Evolutionary conservation across 2,113 vertebrate genomes (phyloP), one percentile per base, ranked within the genome.

Genomic region (Phaetusa simplex): DNA sequence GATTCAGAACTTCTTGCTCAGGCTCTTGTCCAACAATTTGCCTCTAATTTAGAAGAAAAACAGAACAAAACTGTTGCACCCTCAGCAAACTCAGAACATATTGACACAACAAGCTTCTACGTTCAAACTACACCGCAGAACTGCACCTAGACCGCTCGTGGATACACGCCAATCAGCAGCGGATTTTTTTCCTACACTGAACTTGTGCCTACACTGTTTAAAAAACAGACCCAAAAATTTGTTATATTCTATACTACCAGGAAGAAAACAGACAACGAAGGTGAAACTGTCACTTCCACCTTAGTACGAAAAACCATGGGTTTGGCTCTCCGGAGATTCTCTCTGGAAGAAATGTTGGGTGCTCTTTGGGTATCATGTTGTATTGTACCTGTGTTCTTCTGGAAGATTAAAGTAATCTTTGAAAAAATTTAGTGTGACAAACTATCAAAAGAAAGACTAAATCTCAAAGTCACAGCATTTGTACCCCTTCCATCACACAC

Each of bases 141-240:
- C 6, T 17, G 24, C 49, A 40, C 3, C 3, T 42, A 30, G 13
- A 13, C 38, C 5, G 0, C 26, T 66, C 34, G 7, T 36, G 59
- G n/a, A 42, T 11, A 53, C 1, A 0, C 29, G 14, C 16, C 61
- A 72, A 2, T 10, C 4, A 69, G 70, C 45, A 26, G 14, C 3
- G 2, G 4, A 2, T 32, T 59, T 64, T 32, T 49, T 65, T 2
- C 55, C 21, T 73, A 23, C 8, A 14, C 42, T 76, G 26, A 74
- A 74, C 19, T 45, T 58, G 45, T 79, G 22, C 36, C 42, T 38
- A 17, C 20, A 4, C 12, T 8, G 34, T 5, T 38, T 56, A 7
- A 82, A 74, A 56, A 64, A 17, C 10, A 40, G 52, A 61, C 21
- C 6, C 42, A 21, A 30, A 40, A 69, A 42, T 29, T 3, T 18